A percentile compares a stretch with the other conserved stretches of the same genome.
Evolutionary conservation across 2,797 vertebrate species (phyloP).

Genomic region (Catamblyrhynchus diadema): DNA sequence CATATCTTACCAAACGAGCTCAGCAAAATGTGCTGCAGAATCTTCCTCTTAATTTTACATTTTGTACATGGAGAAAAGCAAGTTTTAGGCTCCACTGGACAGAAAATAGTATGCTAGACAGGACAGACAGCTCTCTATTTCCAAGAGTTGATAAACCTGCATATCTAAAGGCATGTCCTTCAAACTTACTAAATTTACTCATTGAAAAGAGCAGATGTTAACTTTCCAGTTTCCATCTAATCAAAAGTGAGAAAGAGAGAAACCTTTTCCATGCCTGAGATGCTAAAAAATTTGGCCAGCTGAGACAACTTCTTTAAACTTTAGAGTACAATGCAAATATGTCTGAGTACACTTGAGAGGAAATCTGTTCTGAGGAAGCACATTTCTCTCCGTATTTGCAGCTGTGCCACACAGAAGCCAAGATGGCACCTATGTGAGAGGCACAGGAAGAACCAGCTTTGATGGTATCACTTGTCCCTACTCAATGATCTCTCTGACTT

Average conservation of each 20-base stretch:
- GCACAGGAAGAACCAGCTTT: neutral
- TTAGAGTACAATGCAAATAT: conserved; percentile 18
- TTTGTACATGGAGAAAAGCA: neutral
- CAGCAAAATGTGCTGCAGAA: neutral
- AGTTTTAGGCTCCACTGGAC: conserved; percentile 1
- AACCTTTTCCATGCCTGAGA: neutral
- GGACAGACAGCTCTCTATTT: neutral
- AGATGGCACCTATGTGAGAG: neutral
- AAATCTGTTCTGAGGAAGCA: neutral
- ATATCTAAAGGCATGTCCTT: neutral
- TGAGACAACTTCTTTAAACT: conserved; percentile 24
- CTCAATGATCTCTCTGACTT: neutral
- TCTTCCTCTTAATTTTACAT: neutral
- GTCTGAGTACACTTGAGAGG: neutral
- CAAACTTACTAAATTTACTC: neutral
- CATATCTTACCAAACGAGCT: neutral
- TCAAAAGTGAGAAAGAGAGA: neutral
- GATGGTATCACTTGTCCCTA: neutral
- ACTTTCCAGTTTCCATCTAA: neutral
- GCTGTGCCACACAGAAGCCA: neutral
- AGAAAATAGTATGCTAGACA: neutral
- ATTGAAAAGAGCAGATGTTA: conserved; percentile 23
- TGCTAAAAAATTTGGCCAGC: conserved; percentile 7
- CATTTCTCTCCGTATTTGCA: neutral
- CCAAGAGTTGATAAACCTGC: neutral